phyloP scores from a whole-genome alignment of 2,888 invertebrate species.

The Lithophane leautieri region DNA sequence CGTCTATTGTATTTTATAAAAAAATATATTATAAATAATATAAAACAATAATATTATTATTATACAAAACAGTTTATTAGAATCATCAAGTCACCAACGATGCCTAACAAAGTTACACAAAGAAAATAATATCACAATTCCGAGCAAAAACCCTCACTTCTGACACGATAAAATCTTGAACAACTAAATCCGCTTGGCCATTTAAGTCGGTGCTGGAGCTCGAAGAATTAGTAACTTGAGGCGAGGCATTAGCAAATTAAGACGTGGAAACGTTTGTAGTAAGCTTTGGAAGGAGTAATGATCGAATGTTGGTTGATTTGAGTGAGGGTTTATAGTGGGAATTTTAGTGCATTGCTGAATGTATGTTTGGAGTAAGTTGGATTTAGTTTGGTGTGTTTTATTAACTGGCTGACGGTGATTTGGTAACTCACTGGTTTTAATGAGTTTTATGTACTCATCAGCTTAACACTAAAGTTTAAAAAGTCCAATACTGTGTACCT shows the following conservation, averaged over 20 bases:
- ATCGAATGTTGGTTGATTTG: not conserved
- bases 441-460: not conserved
- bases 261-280: constrained; percentile 30
- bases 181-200: constrained; percentile 48
- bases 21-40: too few relatives aligned
- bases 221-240: constrained; percentile 52
- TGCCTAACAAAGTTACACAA: constrained; percentile 1
- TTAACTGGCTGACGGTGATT: not conserved
- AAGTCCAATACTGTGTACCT: not conserved
- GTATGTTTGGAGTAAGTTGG: not conserved
- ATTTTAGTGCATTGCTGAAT: not conserved
- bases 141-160: constrained; percentile 7
- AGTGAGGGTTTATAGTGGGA: not conserved
- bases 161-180: constrained; percentile 38
- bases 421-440: too few relatives aligned
- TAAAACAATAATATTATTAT: too few relatives aligned
- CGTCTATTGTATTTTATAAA: too few relatives aligned
- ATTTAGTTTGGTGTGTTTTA: too few relatives aligned
- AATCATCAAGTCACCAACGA: not conserved
- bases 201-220: constrained; percentile 35
- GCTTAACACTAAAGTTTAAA: not conserved
- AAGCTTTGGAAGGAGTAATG: constrained; percentile 32
- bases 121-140: constrained; percentile 15
- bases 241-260: constrained; percentile 50
- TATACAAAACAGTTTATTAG: too few relatives aligned